Evolutionary conservation across 2,888 invertebrate species (phyloP), one percentile per base, ranked within the genome.

Genomic region (Suillia variegata): DNA sequence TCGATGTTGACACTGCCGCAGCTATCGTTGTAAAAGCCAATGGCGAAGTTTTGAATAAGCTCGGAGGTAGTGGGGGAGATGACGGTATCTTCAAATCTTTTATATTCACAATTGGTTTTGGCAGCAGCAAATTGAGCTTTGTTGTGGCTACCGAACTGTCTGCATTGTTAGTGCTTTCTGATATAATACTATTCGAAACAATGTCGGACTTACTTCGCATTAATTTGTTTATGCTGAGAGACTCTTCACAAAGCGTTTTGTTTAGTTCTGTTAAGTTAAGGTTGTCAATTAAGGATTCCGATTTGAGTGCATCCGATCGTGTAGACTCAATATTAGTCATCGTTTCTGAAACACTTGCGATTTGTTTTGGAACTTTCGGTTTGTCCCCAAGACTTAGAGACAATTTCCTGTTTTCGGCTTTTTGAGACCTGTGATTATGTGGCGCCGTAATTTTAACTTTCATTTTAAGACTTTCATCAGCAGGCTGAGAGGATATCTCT

Each of bases 381-480:
- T 63, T 59, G 1, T 76, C 75, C 33, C 53, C 61, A 26, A 59
- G 64, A 48, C 56, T 62, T 21, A 59, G 58, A 2, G 56, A 57
- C 47, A 60, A 51, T 51, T 61, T 63, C 12, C 65, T 15, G 5
- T 62, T 70, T 17, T 75, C 75, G 1, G 64, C 56, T 59, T 71
- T 81, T 54, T 78, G 76, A 2, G 75, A 61, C 49, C 76, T 78
- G 48, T 76, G 75, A 49, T 70, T 75, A 34, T 70, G 70, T 1
- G 76, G 68, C 1, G 82, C 67, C 2, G 79, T 82, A 1, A 86
- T 80, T 68, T 86, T 86, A 3, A 86, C 84, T 68, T 85, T 86
- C 70, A 86, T 78, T 66, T 85, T 85, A 2, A 85, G 71, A 59
- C 83, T 80, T 57, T 84, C 83, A 59, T 85, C 84, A 18, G 84